Conservation (phyloP, 2,113 vertebrate species). For the Gasterosteus nipponicus region DNA sequence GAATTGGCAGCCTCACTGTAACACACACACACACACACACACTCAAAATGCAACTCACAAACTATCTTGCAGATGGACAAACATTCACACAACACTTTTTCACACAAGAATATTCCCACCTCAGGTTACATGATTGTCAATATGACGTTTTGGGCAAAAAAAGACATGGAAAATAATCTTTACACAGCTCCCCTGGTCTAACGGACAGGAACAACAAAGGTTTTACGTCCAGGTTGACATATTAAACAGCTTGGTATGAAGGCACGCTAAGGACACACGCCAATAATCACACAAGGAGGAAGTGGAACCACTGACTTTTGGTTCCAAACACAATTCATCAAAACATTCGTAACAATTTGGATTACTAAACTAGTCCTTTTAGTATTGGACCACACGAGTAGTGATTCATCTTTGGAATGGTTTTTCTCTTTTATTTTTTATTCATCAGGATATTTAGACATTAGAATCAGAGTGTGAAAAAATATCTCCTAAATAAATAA, state of each 20-base stretch:
- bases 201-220: not conserved
- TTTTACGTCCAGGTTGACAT: not conserved
- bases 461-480: too few relatives aligned
- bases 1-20: conserved; percentile 69
- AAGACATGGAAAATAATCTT: not conserved
- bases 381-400: too few relatives aligned
- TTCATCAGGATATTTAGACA: too few relatives aligned
- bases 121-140: not conserved
- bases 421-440: too few relatives aligned
- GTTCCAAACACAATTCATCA: not conserved
- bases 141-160: not conserved
- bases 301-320: not conserved
- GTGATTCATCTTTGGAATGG: too few relatives aligned
- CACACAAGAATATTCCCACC: not conserved
- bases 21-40: conserved; percentile 39
- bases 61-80: not conserved
- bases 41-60: conserved; percentile 8
- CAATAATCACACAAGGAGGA: too few relatives aligned
- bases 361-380: not conserved
- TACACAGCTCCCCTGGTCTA: not conserved
- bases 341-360: not conserved
- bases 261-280: not conserved
- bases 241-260: not conserved
- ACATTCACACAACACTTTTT: not conserved
- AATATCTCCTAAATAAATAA: too few relatives aligned